These are phyloP conservation scores for Leptonema lineaticorne DNA, from an alignment of 1,140 invertebrate species.

Conservation along the genomic window DNA sequence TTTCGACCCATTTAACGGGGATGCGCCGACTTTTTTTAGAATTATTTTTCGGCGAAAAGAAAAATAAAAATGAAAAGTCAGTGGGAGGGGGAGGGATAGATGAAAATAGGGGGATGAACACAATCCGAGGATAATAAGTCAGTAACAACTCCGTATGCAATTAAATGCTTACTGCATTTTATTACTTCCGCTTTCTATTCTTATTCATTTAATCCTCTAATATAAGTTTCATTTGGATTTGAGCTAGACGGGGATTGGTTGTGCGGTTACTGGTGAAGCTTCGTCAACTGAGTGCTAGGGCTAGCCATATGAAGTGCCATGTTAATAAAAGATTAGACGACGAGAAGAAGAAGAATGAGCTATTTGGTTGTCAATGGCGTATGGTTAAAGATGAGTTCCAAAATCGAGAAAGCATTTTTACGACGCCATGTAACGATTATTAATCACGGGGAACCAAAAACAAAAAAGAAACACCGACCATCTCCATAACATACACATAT, in stretches of 20 bases:
- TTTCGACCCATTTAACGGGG: constrained; percentile 15
- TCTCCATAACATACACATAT: no score
- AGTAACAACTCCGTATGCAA: constrained; percentile 30
- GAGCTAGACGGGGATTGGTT: neutral
- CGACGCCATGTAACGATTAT: no score
- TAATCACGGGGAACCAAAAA: no score
- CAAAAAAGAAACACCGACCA: no score
- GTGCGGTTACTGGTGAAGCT: constrained; percentile 5
- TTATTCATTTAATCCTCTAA: neutral
- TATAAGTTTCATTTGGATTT: neutral
- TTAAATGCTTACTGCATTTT: constrained; percentile 1
- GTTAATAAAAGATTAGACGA: no score
- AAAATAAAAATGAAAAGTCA: neutral
- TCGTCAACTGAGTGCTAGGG: constrained; percentile 36
- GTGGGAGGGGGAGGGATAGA: neutral
- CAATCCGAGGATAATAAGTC: constrained; percentile 40
- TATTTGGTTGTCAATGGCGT: no score
- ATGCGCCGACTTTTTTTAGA: constrained; percentile 7
- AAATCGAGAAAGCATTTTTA: no score
- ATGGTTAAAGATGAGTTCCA: no score
- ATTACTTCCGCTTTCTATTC: neutral
- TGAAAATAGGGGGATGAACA: no score
- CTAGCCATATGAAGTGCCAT: no score
- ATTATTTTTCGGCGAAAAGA: constrained; percentile 35
- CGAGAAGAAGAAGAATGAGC: no score